A percentile compares a stretch with the other conserved stretches of the same genome.
Evolutionary conservation across 2,888 invertebrate species (phyloP).

Genomic region (Acronicta aceris): DNA sequence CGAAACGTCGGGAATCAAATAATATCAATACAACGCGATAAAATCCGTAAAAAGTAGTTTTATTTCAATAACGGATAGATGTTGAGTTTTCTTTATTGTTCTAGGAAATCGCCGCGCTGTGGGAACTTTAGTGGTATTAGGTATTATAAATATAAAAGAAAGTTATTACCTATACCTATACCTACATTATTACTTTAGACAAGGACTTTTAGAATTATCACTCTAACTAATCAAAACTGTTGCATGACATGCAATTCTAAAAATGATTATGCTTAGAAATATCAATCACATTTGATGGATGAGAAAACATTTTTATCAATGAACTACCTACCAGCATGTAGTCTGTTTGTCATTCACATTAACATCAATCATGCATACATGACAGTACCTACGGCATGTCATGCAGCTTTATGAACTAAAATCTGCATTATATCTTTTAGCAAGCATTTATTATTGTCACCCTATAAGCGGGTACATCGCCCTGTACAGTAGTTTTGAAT

Average conservation of each 20-base stretch:
- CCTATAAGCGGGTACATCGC: conserved; percentile 47
- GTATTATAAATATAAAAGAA: background rate
- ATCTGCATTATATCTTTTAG: background rate
- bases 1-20: too few species aligned
- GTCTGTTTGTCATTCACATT: background rate
- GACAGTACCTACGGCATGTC: background rate
- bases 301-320: too few species aligned
- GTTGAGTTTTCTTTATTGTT: conserved; percentile 6
- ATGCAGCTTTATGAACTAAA: too few species aligned
- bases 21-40: too few species aligned
- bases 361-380: background rate
- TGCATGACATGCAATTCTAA: background rate
- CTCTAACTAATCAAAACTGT: too few species aligned
- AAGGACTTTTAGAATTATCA: too few species aligned
- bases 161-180: too few species aligned
- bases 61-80: conserved; percentile 4
- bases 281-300: background rate
- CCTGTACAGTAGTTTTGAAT: conserved; percentile 61
- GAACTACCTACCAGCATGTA: background rate
- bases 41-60: too few species aligned
- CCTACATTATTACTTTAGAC: too few species aligned
- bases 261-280: background rate
- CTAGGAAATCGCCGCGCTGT: background rate
- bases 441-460: conserved; percentile 44
- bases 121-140: background rate